Conservation (phyloP, 92 coral and sea anemone genomes). For the Isaurus tuberculatus region DNA sequence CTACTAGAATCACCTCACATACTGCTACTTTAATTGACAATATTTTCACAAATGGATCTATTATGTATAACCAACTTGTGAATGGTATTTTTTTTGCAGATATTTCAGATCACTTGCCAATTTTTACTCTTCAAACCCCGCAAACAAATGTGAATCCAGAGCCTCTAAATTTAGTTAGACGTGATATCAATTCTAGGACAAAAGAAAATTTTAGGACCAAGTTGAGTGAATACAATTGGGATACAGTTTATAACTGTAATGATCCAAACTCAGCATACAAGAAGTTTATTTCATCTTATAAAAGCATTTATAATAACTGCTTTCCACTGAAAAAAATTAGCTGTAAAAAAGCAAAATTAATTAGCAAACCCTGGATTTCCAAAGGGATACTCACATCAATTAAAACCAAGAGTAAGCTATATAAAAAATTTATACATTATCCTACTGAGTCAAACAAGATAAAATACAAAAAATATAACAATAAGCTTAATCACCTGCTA, state of each 20-base stretch:
- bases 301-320: background rate
- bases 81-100: background rate
- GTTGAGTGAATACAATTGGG: slow-evolving; percentile 4
- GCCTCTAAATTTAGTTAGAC: background rate
- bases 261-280: background rate
- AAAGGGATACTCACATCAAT: background rate
- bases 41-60: too few relatives aligned
- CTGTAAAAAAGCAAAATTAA: slow-evolving; percentile 8
- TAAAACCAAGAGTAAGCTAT: slow-evolving; percentile 12
- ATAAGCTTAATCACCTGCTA: background rate
- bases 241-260: background rate
- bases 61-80: background rate
- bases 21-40: too few relatives aligned
- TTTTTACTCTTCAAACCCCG: background rate
- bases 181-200: background rate
- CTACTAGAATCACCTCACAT: too few relatives aligned
- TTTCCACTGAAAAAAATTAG: slow-evolving; percentile 1
- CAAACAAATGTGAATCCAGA: background rate
- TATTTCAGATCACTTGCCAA: background rate
- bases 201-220: background rate
- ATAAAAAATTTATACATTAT: background rate
- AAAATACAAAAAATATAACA: background rate
- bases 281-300: background rate
- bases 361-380: slow-evolving; percentile 3
- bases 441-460: background rate